Evolutionary conservation across 2,113 vertebrate genomes (phyloP).

Genomic region (Fukomys damarensis): DNA sequence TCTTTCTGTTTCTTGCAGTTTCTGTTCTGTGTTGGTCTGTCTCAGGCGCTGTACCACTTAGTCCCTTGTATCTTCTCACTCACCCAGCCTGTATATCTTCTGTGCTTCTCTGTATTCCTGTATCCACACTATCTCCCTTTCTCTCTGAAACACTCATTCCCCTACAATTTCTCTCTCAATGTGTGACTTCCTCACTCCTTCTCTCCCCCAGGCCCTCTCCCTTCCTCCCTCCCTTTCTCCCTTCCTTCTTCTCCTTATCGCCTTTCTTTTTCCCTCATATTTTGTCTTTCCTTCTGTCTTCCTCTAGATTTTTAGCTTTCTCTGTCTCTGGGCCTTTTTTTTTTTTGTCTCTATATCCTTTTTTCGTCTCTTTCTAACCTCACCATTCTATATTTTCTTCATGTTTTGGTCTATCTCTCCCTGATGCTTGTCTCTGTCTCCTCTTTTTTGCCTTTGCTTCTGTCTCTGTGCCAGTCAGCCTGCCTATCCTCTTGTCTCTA

Average conservation of each 20-base stretch:
- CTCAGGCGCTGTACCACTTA: neutral
- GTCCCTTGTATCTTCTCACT: neutral
- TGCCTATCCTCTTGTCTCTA: neutral
- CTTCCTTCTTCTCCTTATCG: neutral
- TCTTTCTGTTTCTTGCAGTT: neutral
- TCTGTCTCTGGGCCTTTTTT: neutral
- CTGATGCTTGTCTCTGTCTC: neutral
- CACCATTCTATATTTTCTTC: neutral
- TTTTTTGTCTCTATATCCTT: neutral
- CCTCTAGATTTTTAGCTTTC: neutral
- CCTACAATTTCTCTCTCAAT: neutral
- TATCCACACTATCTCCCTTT: neutral
- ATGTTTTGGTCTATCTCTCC: slow-evolving; percentile 15
- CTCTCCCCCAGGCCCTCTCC: neutral
- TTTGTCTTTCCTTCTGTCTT: neutral
- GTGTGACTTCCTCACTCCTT: neutral
- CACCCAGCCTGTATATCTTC: neutral
- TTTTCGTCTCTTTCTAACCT: neutral
- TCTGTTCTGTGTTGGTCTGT: neutral
- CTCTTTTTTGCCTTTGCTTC: neutral
- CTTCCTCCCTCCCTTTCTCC: neutral
- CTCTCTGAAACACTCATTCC: neutral
- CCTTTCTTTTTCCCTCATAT: neutral
- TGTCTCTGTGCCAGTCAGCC: neutral
- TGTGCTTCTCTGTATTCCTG: neutral